A percentile compares a stretch with the other conserved stretches of the same genome.
These are phyloP conservation scores for Meleagris gallopavo DNA, from an alignment of 2,113 vertebrate genomes.

Conservation along the genomic window DNA sequence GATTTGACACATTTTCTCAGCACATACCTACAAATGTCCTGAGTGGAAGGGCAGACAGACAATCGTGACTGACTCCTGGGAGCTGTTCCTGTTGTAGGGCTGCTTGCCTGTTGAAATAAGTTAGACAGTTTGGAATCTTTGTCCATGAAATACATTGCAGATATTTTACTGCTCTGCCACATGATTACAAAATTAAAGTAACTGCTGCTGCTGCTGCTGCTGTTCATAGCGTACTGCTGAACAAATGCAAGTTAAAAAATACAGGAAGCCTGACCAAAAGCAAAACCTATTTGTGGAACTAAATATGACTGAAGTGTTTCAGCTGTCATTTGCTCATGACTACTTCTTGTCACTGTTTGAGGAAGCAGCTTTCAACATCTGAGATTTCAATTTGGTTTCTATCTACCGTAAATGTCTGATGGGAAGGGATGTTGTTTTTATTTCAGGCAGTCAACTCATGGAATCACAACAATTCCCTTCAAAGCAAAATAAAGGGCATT, in stretches of 20 bases:
- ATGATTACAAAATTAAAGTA: slow-evolving; percentile 79
- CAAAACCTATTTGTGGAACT: slow-evolving; percentile 83
- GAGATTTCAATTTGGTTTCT: slow-evolving; percentile 51
- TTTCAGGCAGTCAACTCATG: background rate
- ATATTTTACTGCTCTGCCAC: slow-evolving; percentile 81
- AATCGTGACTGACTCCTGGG: slow-evolving; percentile 84
- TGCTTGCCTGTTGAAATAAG: slow-evolving; percentile 91
- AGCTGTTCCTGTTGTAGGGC: slow-evolving; percentile 85
- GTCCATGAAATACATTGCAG: slow-evolving; percentile 82
- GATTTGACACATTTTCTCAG: background rate
- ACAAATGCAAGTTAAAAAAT: slow-evolving; percentile 49
- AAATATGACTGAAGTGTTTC: slow-evolving; percentile 48
- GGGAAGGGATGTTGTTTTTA: background rate
- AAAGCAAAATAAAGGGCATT: background rate
- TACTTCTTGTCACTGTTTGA: slow-evolving; percentile 64
- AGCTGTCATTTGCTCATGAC: slow-evolving; percentile 30
- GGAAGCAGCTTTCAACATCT: slow-evolving; percentile 76
- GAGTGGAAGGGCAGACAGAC: slow-evolving; percentile 90
- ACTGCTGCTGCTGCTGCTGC: slow-evolving; percentile 48
- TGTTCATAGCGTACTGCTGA: slow-evolving; percentile 57
- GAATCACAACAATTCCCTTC: background rate
- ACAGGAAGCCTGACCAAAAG: slow-evolving; percentile 79
- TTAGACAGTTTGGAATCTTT: slow-evolving; percentile 84
- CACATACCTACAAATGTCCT: slow-evolving; percentile 95
- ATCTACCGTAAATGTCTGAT: slow-evolving; percentile 42